Evolutionary conservation across 2,113 vertebrate species (phyloP), one percentile per base, ranked within the genome.

Genomic region (Oncorhynchus gorbuscha): DNA sequence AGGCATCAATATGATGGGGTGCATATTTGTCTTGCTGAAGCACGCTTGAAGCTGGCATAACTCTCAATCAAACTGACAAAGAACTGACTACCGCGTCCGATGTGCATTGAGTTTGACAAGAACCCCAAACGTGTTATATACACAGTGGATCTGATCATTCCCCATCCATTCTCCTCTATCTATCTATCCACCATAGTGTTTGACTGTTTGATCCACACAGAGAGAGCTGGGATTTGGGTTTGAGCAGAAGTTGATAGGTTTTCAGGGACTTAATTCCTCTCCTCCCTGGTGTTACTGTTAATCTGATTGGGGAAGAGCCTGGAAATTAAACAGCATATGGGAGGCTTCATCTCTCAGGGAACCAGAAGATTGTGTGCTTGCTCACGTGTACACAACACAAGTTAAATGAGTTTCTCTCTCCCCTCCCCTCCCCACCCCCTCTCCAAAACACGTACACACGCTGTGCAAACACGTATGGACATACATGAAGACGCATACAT

Each of bases 61-160:
- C 69, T 65, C 65, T 72, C 78, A 55, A 80, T 72, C 78, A 72
- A 39, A 48, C 69, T 59, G 78, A 69, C 59, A 72, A 73, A 75
- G 20, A 69, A 55, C 14, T 55, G 69, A 69, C 73, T 75, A 48
- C 30, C 35, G 72, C 51, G 59, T 66, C 62, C 39, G 45, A 62
- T 49, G 71, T 30, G 55, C 72, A 66, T 55, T 72, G 59, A 5
- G 59, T 62, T 62, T 62, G 59, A 62, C 22, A 62, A 62, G 59
- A 62, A 62, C 18, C 59, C 14, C 4, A 22, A 11, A 55, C 16
- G 1, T 3, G 59, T 62, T 62, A 8, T 8, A 61, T n/a, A 6
- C 16, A 61, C 59, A n/a, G 58, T 51, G 20, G 20, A 18, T 61
- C n/a, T 61, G 20, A 61, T 22, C 20, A 2, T 18, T 20, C 20